Conservation (phyloP, 2,797 vertebrate species). For the Halcyon leucocephala region DNA sequence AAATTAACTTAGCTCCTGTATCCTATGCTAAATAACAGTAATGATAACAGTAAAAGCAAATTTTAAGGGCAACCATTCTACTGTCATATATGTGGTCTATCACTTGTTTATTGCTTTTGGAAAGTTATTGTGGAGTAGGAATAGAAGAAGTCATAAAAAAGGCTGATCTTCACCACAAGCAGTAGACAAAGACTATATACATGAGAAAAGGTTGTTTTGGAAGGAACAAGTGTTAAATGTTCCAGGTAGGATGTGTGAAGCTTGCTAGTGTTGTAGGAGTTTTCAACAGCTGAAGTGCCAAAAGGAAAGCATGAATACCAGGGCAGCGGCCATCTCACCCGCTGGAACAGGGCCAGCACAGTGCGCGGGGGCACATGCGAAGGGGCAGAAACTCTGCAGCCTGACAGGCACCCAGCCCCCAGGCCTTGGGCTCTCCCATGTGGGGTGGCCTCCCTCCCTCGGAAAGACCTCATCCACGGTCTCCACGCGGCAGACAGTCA, state of each 20-base stretch:
- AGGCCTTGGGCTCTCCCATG: too few species aligned
- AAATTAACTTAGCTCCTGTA: background rate
- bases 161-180: background rate
- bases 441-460: too few species aligned
- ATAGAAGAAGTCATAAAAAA: conserved; percentile 13
- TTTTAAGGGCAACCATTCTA: background rate
- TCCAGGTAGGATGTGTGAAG: background rate
- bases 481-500: too few species aligned
- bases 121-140: background rate
- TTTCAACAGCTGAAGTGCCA: background rate
- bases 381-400: too few species aligned
- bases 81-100: background rate
- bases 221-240: background rate
- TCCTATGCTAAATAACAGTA: background rate
- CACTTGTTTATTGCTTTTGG: conserved; percentile 20
- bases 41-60: background rate
- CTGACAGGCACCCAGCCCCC: too few species aligned
- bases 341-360: too few species aligned
- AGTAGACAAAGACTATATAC: background rate
- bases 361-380: too few species aligned
- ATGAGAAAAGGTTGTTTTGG: background rate
- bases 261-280: background rate
- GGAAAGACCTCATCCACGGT: too few species aligned
- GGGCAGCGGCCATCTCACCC: too few species aligned
- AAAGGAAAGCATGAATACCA: background rate